Evolutionary conservation across 2,888 invertebrate genomes (phyloP).

Genomic region (Chelonus formosanus): DNA sequence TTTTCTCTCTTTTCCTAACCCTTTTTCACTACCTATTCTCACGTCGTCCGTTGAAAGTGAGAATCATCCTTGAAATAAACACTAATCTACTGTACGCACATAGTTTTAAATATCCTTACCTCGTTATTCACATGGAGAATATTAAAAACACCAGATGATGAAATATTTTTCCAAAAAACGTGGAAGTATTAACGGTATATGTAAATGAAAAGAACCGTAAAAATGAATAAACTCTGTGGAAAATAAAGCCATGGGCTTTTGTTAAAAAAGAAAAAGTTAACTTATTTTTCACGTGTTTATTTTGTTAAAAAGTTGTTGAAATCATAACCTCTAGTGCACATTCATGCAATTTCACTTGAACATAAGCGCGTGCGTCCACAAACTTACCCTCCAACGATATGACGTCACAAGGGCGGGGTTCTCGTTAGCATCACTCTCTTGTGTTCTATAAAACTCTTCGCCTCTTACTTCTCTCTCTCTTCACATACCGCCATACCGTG

Average conservation of each 20-base stretch:
- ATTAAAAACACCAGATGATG: too few relatives aligned
- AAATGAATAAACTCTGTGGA: too few relatives aligned
- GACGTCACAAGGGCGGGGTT: conserved; percentile 63
- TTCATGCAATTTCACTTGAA: conserved; percentile 24
- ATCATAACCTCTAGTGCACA: conserved; percentile 31
- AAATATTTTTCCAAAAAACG: too few relatives aligned
- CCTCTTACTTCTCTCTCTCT: conserved; percentile 30
- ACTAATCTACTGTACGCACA: not conserved
- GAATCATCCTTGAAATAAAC: not conserved
- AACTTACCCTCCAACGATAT: conserved; percentile 32
- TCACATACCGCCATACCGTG: conserved; percentile 32
- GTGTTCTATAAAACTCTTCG: conserved; percentile 15
- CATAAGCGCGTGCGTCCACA: conserved; percentile 23
- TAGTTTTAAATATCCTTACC: not conserved
- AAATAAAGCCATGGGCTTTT: too few relatives aligned
- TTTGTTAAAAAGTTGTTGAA: not conserved
- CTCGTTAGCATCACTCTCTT: conserved; percentile 54
- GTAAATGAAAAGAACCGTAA: too few relatives aligned
- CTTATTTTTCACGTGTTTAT: not conserved
- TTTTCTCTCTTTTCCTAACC: conserved; percentile 12
- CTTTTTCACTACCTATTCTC: not conserved
- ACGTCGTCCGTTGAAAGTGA: not conserved
- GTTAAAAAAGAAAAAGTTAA: too few relatives aligned
- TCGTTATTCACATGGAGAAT: too few relatives aligned
- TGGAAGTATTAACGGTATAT: too few relatives aligned